These are phyloP conservation scores for Muschampia plurimacula DNA, from an alignment of 2,888 invertebrate species.

Conservation along the genomic window DNA sequence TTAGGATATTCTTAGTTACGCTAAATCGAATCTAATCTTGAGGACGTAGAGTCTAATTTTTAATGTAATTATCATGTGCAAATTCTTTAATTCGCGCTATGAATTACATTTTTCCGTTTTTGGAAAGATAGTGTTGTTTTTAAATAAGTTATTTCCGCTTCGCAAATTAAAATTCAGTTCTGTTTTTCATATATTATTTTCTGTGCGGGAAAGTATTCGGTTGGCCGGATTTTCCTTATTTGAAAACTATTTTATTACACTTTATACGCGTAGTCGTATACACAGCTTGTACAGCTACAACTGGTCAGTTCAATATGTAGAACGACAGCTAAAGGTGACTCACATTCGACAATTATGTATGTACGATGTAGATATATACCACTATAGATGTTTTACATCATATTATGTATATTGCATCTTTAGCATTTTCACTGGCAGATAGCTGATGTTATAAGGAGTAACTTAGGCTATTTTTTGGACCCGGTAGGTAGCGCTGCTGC, in stretches of 20 bases:
- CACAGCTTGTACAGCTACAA: too few relatives aligned
- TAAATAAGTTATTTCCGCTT: conserved; percentile 40
- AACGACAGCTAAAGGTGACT: too few relatives aligned
- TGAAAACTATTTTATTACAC: not conserved
- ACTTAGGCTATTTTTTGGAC: too few relatives aligned
- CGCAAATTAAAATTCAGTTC: conserved; percentile 37
- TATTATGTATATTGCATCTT: too few relatives aligned
- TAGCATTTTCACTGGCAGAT: too few relatives aligned
- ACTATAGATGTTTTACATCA: too few relatives aligned
- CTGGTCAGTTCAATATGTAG: too few relatives aligned
- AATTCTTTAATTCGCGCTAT: conserved; percentile 38
- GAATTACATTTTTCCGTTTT: conserved; percentile 35
- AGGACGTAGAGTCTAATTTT: not conserved
- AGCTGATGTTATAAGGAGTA: too few relatives aligned
- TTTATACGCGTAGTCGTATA: too few relatives aligned
- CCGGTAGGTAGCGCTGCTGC: too few relatives aligned
- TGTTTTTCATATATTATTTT: conserved; percentile 20
- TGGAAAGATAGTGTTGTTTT: conserved; percentile 34
- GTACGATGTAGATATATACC: too few relatives aligned
- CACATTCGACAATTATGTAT: too few relatives aligned
- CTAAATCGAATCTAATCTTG: not conserved
- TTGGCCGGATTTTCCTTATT: not conserved
- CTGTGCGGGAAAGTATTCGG: not conserved
- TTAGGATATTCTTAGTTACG: conserved; percentile 12
- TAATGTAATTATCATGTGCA: not conserved